Evolutionary conservation across 2,113 vertebrate genomes (phyloP), one percentile per base, ranked within the genome.

Genomic region (Alectura lathami): DNA sequence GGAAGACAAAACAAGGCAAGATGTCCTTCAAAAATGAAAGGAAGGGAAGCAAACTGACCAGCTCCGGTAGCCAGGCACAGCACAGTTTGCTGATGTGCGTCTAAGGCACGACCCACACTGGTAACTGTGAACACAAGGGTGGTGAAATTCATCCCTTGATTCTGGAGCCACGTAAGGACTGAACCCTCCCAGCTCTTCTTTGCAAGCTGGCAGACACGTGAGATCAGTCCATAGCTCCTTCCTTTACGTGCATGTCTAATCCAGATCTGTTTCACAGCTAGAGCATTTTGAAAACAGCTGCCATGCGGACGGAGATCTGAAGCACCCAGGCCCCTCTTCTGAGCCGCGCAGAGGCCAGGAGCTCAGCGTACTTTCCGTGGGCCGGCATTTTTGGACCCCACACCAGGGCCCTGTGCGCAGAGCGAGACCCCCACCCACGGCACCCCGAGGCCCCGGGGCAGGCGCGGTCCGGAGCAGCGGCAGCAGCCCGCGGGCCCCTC

Each of bases 301-400:
- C 26, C 11, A 9, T 0, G 21, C 5, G 23, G 17, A 53, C 22
- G 17, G 54, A 36, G 67, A 16, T 16, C 16, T 36, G 60, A 42
- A 40, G n/a, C 2, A 27, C 8, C 24, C 43, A 26, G 24, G 24
- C 47, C 67, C 38, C 32, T n/a, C 32, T 26, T 50, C 32, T n/a
- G 4, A n/a, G 4, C 6, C 2, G 3, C 1, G 13, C 0, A 1
- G 42, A 26, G 38, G 11, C 15, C 42, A 43, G 42, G 42, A 43
- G n/a, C n/a, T n/a, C n/a, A n/a, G n/a, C n/a, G n/a, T n/a, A n/a
- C n/a, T n/a, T n/a, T n/a, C n/a, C n/a, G n/a, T n/a, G n/a, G n/a
- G n/a, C n/a, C n/a, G n/a, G n/a, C n/a, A n/a, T n/a, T n/a, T n/a
- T n/a, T n/a, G n/a, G n/a, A n/a, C n/a, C n/a, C n/a, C n/a, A n/a